Percentiles rank a stretch among this genome's conserved stretches.
phyloP scores from a whole-genome alignment of 2,797 vertebrate genomes.

The Danio aesculapii region DNA sequence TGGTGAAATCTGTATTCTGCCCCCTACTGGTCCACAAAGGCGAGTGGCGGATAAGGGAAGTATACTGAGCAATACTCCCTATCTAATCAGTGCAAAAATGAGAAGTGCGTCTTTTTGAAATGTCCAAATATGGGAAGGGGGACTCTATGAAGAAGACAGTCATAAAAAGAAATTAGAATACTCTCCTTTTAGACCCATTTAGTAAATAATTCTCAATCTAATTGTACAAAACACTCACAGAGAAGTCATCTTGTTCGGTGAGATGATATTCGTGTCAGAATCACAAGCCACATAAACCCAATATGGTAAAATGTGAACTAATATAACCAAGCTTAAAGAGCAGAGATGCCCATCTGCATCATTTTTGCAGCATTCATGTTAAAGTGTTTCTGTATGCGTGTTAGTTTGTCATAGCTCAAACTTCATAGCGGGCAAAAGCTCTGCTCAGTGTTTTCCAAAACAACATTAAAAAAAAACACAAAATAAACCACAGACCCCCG shows the following conservation, averaged over 20 bases:
- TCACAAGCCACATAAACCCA: slow-evolving; percentile 33
- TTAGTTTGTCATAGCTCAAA: slow-evolving; percentile 42
- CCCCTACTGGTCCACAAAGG: slow-evolving; percentile 50
- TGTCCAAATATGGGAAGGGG: neutral
- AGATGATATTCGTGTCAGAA: slow-evolving; percentile 10
- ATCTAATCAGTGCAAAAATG: slow-evolving; percentile 40
- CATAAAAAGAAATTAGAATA: neutral
- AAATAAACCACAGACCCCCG: slow-evolving; percentile 50
- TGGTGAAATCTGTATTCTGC: slow-evolving; percentile 43
- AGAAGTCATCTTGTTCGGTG: neutral
- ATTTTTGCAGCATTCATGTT: neutral
- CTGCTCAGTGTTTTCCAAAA: slow-evolving; percentile 55
- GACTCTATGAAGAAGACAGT: neutral
- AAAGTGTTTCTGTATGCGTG: slow-evolving; percentile 26
- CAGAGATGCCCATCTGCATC: slow-evolving; percentile 4
- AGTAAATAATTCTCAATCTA: neutral
- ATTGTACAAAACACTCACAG: slow-evolving; percentile 33
- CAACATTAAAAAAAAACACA: slow-evolving; percentile 54
- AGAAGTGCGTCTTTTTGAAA: slow-evolving; percentile 18
- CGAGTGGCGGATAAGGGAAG: slow-evolving; percentile 5
- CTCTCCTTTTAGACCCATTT: slow-evolving; percentile 13
- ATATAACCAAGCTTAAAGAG: slow-evolving; percentile 33
- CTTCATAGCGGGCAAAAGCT: slow-evolving; percentile 49
- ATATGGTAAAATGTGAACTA: slow-evolving; percentile 38
- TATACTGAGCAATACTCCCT: neutral